Base-by-base conservation (phyloP, 2,797 vertebrate species). In the Yasuhikotakia modesta region DNA sequence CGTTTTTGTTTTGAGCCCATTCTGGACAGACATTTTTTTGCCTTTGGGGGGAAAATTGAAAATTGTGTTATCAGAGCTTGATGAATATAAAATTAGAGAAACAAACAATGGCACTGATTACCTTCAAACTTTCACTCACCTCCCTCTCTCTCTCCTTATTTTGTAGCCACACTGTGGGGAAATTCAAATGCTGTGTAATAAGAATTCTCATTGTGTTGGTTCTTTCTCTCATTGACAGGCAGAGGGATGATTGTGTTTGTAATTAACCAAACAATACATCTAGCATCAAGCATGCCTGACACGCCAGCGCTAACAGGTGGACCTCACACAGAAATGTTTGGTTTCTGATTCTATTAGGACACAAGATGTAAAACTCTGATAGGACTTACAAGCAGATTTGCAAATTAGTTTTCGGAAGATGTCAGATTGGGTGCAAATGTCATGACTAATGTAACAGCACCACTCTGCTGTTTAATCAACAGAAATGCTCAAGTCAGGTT, bases 221-320 rank as follows among this genome's bases (percentile, higher is more conserved):
- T 76, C 72, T 16, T 35, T 48, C 55, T 64, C 46, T 53, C 14
- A 35, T 24, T 81, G 53, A 27, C 21, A 32, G 35, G 53, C 70
- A 35, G 61, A 48, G 30, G 46, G 61, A 39, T 73, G 68, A 76
- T 76, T 78, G 69, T 78, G 70, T 87, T 86, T 79, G 79, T 87
- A 85, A 89, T 87, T 84, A 83, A 82, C 79, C 79, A 73, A 75
- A 53, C 71, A 64, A 75, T 55, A 45, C 1, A 6, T 16, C 0
- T 1, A 16, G n/a, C 86, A 86, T 89, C 88, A 80, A 81, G 89
- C 85, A 89, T 78, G 85, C 73, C 66, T 53, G 76, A 78, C 67
- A 50, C 53, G 70, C 77, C 75, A 17, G 67, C n/a, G 19, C 70
- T 61, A 78, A 61, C 80, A 80, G 79, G 82, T 82, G 68, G 70